Evolutionary conservation across 2,888 invertebrate species (phyloP), one percentile per base, ranked within the genome.

Genomic region (Troilus luridus): DNA sequence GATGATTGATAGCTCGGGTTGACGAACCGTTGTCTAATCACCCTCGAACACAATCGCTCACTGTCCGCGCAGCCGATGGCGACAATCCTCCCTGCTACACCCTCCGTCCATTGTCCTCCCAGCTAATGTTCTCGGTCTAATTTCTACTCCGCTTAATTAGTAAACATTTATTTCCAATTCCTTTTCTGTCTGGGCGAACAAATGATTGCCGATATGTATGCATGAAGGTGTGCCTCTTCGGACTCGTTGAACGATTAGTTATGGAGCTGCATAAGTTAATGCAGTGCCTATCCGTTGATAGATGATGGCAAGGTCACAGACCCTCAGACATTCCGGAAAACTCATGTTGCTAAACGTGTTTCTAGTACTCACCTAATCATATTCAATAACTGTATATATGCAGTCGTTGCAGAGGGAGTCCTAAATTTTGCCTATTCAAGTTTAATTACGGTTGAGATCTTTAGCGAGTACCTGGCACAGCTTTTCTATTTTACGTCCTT

Each of bases 141-240:
- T 85, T 58, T 85, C 85, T n/a, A 19, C 27, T 58, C n/a, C 56
- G 85, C 85, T 85, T 85, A 85, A 85, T 85, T 85, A 85, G 85
- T 85, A 85, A 56, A 85, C 85, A 85, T 85, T 85, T 85, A 85
- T 85, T 54, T 85, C 56, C 56, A 8, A n/a, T 85, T 85, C 85
- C 85, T 85, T 85, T 85, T 85, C n/a, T 58, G 27, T 56, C n/a
- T 11, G 2, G 56, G 6, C 56, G n/a, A 85, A 56, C 85, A 58
- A 85, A 85, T 85, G 85, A 56, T 56, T 58, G 12, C 5, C 85
- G 56, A 85, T 85, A 56, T 21, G 21, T 85, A 85, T 56, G 56
- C n/a, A 58, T 58, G 85, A 0, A 85, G 85, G 85, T 85, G 85
- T 85, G 56, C 85, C 85, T 21, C 72, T 8, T 77, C 41, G 41